Evolutionary conservation across 2,888 invertebrate species (phyloP).

Genomic region (Thyatira batis): DNA sequence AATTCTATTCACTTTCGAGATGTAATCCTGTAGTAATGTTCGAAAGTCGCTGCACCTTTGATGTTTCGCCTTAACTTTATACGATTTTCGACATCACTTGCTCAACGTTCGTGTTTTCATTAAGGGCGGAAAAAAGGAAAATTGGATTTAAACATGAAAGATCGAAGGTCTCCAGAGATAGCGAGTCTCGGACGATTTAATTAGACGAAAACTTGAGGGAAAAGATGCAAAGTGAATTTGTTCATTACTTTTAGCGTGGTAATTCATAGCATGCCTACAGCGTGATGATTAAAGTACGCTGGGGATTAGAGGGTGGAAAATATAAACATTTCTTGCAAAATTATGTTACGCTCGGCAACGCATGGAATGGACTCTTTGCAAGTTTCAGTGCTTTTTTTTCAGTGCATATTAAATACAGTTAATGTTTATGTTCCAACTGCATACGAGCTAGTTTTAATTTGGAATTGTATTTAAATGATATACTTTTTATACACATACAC

Average conservation of each 20-base stretch:
- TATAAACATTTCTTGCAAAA: not conserved
- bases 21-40: not conserved
- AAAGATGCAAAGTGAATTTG: conserved; percentile 25
- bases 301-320: conserved; percentile 4
- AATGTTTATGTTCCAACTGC: not conserved
- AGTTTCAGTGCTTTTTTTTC: not conserved
- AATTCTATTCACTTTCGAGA: not conserved
- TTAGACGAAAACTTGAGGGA: conserved; percentile 44
- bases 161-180: conserved; percentile 44
- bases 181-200: conserved; percentile 48
- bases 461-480: not conserved
- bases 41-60: conserved; percentile 49
- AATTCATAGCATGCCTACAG: conserved; percentile 13
- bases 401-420: not conserved
- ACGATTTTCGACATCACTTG: conserved; percentile 63
- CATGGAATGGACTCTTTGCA: not conserved
- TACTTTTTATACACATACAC: too few relatives aligned
- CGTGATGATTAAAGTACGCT: conserved; percentile 9
- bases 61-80: conserved; percentile 54
- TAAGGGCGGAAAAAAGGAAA: conserved; percentile 53
- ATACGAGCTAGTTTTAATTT: not conserved
- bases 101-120: conserved; percentile 53
- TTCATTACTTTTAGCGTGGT: conserved; percentile 13
- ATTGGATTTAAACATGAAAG: conserved; percentile 64
- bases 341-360: not conserved